These are phyloP conservation scores for Poliocrania exsul DNA, from an alignment of 2,797 vertebrate species.

Conservation along the genomic window DNA sequence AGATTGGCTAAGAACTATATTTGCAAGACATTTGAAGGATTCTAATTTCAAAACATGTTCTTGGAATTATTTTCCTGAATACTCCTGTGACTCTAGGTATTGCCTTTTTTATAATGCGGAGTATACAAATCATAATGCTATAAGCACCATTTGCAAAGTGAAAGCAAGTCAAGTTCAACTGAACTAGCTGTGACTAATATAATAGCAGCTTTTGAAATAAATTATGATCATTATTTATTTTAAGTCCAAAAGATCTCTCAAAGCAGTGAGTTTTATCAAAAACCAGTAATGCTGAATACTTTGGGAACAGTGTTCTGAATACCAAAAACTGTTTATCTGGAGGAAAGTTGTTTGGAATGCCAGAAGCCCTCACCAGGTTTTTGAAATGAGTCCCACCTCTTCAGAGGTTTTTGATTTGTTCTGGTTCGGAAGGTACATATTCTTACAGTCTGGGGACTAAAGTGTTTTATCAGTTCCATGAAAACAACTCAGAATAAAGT, in stretches of 20 bases:
- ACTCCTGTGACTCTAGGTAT: neutral
- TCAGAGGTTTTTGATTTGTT: neutral
- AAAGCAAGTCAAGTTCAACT: neutral
- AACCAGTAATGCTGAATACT: neutral
- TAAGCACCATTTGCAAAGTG: neutral
- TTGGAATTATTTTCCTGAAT: neutral
- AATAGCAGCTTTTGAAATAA: neutral
- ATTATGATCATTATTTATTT: neutral
- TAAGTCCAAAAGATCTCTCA: neutral
- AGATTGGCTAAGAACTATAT: neutral
- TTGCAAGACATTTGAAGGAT: neutral
- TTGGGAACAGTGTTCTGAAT: neutral
- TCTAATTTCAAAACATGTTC: neutral
- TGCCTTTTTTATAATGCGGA: neutral
- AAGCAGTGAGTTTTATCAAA: neutral
- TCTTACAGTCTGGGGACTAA: neutral
- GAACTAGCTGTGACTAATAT: neutral
- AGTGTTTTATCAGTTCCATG: neutral
- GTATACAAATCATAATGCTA: neutral
- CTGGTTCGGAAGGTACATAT: neutral
- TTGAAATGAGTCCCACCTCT: neutral
- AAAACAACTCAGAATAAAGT: neutral
- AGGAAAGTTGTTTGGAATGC: neutral
- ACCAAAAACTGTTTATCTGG: neutral
- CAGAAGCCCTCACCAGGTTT: neutral